Conservation (phyloP, 1,140 invertebrate species). For the Hesperophylax magnus region DNA sequence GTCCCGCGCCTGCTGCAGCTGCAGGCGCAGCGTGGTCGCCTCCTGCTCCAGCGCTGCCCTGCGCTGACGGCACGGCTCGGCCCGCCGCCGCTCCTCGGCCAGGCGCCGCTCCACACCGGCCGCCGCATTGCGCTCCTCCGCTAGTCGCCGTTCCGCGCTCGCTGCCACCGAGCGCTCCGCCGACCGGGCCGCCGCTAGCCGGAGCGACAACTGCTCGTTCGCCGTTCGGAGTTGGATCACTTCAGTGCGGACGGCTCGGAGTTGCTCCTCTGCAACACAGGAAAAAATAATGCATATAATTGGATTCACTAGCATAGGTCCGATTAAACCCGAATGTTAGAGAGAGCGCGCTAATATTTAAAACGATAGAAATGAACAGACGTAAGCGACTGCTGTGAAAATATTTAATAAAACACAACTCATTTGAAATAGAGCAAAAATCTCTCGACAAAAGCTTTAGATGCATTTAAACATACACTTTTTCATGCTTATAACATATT, state of each 20-base stretch:
- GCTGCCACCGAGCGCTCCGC: constrained; percentile 71
- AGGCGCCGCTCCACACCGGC: constrained; percentile 84
- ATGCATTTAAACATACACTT: no score
- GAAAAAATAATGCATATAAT: no score
- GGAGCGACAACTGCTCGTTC: constrained; percentile 86
- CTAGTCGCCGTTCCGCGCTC: constrained; percentile 77
- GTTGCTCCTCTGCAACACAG: constrained; percentile 74
- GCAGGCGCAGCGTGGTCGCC: constrained; percentile 60
- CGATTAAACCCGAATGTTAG: no score
- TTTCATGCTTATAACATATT: no score
- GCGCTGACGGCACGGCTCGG: constrained; percentile 62
- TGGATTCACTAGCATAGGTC: no score
- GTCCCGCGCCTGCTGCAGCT: constrained; percentile 62
- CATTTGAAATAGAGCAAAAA: no score
- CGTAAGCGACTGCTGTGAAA: no score
- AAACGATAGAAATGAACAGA: no score
- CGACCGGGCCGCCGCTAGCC: constrained; percentile 75
- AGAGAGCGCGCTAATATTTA: no score
- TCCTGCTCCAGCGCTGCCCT: constrained; percentile 61
- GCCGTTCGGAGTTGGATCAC: constrained; percentile 85
- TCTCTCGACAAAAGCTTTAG: no score
- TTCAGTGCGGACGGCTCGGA: constrained; percentile 74
- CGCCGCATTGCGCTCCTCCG: constrained; percentile 85
- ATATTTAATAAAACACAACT: no score
- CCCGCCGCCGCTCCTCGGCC: constrained; percentile 80